These are phyloP conservation scores for Mesoclemmys tuberculata DNA, from an alignment of 2,113 vertebrate genomes.

Conservation along the genomic window DNA sequence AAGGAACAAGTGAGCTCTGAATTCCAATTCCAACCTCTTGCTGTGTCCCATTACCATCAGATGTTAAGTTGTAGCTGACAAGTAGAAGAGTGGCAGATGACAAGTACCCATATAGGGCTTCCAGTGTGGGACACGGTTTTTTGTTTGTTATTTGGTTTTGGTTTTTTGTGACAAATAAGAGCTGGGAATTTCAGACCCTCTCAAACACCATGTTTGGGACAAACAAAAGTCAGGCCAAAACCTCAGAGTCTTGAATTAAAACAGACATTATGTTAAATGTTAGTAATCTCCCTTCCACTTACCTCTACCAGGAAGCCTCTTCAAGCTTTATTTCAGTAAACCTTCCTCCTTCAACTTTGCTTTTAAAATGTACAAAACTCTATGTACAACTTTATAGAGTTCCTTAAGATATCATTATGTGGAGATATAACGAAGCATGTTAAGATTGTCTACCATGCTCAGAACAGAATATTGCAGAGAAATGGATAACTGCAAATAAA, in stretches of 20 bases:
- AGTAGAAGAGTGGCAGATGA: slow-evolving; percentile 54
- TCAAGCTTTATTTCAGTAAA: not conserved
- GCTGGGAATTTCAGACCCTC: not conserved
- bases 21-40: slow-evolving; percentile 46
- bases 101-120: slow-evolving; percentile 14
- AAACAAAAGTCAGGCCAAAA: slow-evolving; percentile 20
- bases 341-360: not conserved
- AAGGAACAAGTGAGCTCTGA: slow-evolving; percentile 11
- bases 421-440: not conserved
- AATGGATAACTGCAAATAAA: not conserved
- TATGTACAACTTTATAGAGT: not conserved
- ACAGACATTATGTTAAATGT: not conserved
- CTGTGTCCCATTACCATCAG: slow-evolving; percentile 40
- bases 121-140: slow-evolving; percentile 12
- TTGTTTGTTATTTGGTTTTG: not conserved
- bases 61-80: slow-evolving; percentile 58
- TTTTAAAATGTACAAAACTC: not conserved
- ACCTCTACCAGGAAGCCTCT: not conserved
- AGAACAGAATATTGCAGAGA: not conserved
- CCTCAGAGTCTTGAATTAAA: not conserved
- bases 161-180: slow-evolving; percentile 3
- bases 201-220: not conserved
- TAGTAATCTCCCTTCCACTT: not conserved
- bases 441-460: not conserved
- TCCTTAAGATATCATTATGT: not conserved